Evolutionary conservation across 2,888 invertebrate genomes (phyloP).

Genomic region (Zaprionus bogoriensis): DNA sequence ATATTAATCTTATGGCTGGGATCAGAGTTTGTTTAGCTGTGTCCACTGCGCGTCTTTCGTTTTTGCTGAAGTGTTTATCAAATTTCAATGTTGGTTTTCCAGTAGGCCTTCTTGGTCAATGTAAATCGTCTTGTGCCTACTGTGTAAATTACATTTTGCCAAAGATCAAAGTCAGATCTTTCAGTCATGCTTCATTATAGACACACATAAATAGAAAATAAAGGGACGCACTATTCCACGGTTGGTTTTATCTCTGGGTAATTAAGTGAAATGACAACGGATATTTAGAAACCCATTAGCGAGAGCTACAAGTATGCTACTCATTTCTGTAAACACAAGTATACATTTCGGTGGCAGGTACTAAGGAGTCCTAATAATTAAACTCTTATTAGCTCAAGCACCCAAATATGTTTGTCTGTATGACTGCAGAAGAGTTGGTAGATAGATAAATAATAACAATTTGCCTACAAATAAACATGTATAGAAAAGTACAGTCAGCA

Average conservation of each 20-base stretch:
- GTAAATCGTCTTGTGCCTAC: not conserved
- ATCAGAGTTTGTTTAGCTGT: conserved; percentile 1
- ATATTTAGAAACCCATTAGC: not conserved
- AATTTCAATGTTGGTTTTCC: conserved; percentile 3
- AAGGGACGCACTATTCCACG: not conserved
- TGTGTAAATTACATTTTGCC: not conserved
- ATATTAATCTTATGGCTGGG: not conserved
- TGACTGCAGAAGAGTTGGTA: no score
- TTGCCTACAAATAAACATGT: no score
- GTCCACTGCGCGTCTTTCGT: not conserved
- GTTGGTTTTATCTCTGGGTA: not conserved
- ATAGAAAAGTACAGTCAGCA: no score
- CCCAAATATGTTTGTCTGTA: no score
- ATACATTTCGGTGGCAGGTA: not conserved
- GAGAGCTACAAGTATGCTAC: not conserved
- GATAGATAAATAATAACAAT: no score
- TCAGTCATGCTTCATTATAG: not conserved
- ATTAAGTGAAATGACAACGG: not conserved
- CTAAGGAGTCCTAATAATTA: not conserved
- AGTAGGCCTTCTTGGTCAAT: not conserved
- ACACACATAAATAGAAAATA: not conserved
- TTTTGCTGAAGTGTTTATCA: conserved; percentile 1
- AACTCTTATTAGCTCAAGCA: no score
- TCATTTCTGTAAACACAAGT: not conserved
- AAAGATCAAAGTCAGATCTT: not conserved